Conservation (phyloP, 2,113 vertebrate species). For the Eupsittula cactorum region DNA sequence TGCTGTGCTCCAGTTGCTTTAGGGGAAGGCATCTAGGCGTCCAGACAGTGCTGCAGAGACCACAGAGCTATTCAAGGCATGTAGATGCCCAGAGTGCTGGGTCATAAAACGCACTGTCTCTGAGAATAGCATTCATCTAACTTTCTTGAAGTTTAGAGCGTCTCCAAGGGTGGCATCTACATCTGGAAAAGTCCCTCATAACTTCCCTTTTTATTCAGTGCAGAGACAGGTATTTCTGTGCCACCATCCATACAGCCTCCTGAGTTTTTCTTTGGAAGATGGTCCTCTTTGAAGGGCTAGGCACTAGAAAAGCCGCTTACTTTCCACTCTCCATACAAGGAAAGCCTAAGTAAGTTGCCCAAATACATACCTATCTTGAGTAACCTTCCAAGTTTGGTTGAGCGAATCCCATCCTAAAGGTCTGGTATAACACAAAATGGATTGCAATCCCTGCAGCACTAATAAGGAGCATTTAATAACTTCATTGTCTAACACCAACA, state of each 20-base stretch:
- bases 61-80: not conserved
- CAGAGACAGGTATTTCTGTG: not conserved
- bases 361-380: not conserved
- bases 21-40: not conserved
- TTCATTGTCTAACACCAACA: not conserved
- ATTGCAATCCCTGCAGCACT: rapidly evolving
- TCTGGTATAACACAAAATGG: not conserved
- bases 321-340: not conserved
- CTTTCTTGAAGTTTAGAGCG: not conserved
- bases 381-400: not conserved
- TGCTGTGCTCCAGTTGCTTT: not conserved
- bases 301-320: not conserved
- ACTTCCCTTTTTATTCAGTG: not conserved
- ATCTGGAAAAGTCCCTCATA: not conserved
- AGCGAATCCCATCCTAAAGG: not conserved
- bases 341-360: not conserved
- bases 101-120: not conserved
- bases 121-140: not conserved
- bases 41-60: not conserved
- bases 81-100: not conserved
- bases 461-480: not conserved
- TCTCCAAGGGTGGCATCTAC: not conserved
- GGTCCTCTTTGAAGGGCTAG: not conserved
- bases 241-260: not conserved
- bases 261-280: not conserved